These are phyloP conservation scores for Drosophila glabriapex DNA, from an alignment of 2,888 invertebrate genomes.

Conservation along the genomic window DNA sequence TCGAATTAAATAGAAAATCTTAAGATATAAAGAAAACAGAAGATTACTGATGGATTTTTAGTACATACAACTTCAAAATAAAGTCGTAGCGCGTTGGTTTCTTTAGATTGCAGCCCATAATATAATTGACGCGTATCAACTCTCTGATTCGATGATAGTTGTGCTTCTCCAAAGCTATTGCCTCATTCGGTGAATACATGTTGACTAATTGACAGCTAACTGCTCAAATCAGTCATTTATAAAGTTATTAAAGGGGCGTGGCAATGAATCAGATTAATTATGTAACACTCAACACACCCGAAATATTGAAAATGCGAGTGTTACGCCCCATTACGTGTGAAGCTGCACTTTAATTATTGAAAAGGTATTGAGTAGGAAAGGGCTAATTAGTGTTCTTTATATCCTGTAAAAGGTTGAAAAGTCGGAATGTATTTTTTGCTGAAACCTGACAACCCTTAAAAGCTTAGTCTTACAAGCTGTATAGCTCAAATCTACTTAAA, in stretches of 20 bases:
- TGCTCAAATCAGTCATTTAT: conserved; percentile 60
- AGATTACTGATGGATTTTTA: neutral
- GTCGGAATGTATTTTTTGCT: too few relatives aligned
- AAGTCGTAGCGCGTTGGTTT: conserved; percentile 53
- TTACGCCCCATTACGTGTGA: conserved; percentile 70
- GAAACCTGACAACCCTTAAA: conserved; percentile 7
- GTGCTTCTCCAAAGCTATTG: conserved; percentile 43
- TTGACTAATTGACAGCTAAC: conserved; percentile 60
- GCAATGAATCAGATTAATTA: conserved; percentile 51
- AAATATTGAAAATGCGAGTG: neutral
- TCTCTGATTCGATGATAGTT: conserved; percentile 71
- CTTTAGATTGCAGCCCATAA: conserved; percentile 73
- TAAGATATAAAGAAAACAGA: neutral
- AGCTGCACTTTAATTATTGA: conserved; percentile 68
- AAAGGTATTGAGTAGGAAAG: conserved; percentile 4
- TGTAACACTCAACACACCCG: conserved; percentile 20
- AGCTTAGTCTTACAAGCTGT: neutral
- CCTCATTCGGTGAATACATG: conserved; percentile 66
- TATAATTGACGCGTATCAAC: conserved; percentile 62
- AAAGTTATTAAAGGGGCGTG: conserved; percentile 56
- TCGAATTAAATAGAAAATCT: neutral
- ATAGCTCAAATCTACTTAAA: neutral
- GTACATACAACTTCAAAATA: conserved; percentile 58
- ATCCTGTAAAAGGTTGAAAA: neutral
- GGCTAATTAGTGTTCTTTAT: conserved; percentile 22